These are phyloP conservation scores for Trichonephila clavata DNA, from an alignment of 1,140 invertebrate genomes.

Conservation along the genomic window DNA sequence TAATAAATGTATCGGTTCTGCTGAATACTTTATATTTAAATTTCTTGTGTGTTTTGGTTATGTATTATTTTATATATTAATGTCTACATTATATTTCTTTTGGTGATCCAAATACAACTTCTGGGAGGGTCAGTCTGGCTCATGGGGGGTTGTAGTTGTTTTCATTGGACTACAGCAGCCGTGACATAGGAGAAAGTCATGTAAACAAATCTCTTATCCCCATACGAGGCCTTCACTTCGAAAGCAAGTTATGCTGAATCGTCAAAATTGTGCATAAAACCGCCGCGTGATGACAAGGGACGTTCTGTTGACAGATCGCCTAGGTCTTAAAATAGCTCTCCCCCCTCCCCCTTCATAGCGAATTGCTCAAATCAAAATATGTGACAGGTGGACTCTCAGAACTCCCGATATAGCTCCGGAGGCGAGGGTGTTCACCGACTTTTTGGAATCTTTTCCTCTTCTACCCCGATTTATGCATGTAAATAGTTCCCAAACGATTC, in stretches of 20 bases:
- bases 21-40: too few species aligned
- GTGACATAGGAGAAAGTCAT: neutral
- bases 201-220: neutral
- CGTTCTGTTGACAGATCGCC: neutral
- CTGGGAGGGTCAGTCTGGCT: too few species aligned
- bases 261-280: neutral
- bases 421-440: neutral
- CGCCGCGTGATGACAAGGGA: neutral
- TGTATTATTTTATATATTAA: too few species aligned
- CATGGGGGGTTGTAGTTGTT: too few species aligned
- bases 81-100: too few species aligned
- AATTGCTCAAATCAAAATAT: constrained; percentile 16
- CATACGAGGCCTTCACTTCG: neutral
- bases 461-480: neutral
- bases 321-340: neutral
- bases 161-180: too few species aligned
- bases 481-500: neutral
- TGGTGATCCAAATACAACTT: too few species aligned
- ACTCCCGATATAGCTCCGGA: neutral
- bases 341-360: neutral
- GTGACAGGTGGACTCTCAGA: neutral
- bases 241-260: neutral
- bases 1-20: too few species aligned
- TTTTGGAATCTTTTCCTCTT: neutral
- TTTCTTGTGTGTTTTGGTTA: too few species aligned